Conservation (phyloP, 2,797 vertebrate genomes). For the Myotis myotis region DNA sequence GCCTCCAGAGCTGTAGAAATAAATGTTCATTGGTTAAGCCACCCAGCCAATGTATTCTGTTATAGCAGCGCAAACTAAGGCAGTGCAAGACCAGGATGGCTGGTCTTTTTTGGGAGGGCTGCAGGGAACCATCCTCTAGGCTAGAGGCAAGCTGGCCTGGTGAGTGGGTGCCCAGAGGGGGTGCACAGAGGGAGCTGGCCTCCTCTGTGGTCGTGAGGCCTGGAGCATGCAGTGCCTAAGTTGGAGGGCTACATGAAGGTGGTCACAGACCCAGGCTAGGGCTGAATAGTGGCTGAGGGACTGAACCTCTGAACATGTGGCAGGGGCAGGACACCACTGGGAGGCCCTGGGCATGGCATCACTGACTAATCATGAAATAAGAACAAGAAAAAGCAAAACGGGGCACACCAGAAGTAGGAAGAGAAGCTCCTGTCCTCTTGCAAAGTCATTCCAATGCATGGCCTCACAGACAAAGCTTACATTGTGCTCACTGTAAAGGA, state of each 20-base stretch:
- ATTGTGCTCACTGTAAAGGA: background rate
- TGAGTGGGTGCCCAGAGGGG: background rate
- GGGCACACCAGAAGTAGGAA: background rate
- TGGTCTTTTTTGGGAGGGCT: background rate
- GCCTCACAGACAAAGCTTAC: background rate
- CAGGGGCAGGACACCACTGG: background rate
- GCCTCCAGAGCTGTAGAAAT: background rate
- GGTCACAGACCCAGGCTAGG: too few relatives aligned
- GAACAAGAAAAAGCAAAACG: background rate
- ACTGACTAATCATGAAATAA: background rate
- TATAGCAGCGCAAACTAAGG: background rate
- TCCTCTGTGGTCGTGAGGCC: background rate
- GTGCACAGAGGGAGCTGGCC: too few relatives aligned
- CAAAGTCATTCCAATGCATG: background rate
- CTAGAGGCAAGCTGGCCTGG: background rate
- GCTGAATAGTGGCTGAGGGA: background rate
- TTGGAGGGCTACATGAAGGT: background rate
- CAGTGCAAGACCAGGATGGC: background rate
- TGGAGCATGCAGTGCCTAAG: background rate
- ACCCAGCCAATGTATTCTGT: background rate
- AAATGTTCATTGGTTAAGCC: background rate
- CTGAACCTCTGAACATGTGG: background rate
- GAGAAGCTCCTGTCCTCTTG: background rate
- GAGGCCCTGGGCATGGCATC: rapidly evolving
- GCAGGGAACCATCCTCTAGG: background rate